A percentile compares a stretch with the other conserved stretches of the same genome.
These are phyloP conservation scores for Mantis religiosa DNA, from an alignment of 2,888 invertebrate genomes.

Conservation along the genomic window DNA sequence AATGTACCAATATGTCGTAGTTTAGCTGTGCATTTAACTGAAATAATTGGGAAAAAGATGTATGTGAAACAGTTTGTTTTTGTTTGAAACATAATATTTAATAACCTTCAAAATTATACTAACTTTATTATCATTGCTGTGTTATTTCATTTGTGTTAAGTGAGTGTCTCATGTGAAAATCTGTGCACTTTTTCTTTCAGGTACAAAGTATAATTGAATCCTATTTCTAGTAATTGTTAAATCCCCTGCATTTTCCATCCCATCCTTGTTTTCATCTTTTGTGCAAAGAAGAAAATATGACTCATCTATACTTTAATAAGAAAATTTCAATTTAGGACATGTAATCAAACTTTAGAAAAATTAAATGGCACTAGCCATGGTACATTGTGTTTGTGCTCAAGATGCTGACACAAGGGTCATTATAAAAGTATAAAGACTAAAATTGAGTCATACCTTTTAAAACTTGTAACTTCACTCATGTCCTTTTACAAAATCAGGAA, in stretches of 20 bases:
- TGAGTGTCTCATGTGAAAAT: not conserved
- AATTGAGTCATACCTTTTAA: no score
- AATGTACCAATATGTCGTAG: not conserved
- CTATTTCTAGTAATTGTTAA: not conserved
- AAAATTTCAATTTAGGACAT: no score
- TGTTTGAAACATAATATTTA: not conserved
- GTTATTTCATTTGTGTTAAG: not conserved
- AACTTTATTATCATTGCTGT: not conserved
- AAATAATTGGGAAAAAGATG: no score
- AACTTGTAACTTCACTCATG: no score
- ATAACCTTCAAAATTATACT: not conserved
- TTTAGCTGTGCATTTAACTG: not conserved
- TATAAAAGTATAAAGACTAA: no score
- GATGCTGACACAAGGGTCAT: no score
- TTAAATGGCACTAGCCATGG: no score
- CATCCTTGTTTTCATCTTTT: not conserved
- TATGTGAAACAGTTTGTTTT: not conserved
- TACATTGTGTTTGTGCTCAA: no score
- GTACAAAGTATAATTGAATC: not conserved
- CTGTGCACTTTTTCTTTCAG: not conserved
- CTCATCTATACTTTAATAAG: no score
- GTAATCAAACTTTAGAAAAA: no score
- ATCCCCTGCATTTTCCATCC: not conserved
- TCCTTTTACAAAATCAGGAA: no score
- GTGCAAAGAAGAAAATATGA: no score